Evolutionary conservation across 2,797 vertebrate genomes (phyloP).

Genomic region (Pangasius mekongensis): DNA sequence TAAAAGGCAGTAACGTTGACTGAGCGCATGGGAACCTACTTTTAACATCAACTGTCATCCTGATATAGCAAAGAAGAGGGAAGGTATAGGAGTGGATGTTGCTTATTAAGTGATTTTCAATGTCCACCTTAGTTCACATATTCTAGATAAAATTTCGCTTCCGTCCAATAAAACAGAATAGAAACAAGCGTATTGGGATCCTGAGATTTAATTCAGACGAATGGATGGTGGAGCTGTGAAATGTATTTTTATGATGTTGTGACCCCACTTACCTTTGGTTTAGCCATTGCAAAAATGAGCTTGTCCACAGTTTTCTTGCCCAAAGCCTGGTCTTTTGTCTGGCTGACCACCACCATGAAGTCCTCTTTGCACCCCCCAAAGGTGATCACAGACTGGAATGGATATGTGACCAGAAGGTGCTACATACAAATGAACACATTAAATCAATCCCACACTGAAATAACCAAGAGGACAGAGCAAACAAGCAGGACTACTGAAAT

Average conservation of each 20-base stretch:
- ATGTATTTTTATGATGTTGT: constrained; percentile 1
- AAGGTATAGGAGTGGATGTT: constrained; percentile 13
- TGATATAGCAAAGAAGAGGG: constrained; percentile 14
- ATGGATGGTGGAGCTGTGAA: not conserved
- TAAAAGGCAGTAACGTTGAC: constrained; percentile 11
- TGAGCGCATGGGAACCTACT: constrained; percentile 51
- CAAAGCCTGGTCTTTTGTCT: constrained; percentile 80
- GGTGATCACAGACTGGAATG: constrained; percentile 87
- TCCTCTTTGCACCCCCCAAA: constrained; percentile 92
- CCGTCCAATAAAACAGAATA: constrained; percentile 36
- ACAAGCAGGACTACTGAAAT: not conserved
- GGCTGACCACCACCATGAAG: constrained; percentile 91
- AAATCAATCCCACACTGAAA: not conserved
- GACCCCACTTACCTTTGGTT: constrained; percentile 83
- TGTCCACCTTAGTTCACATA: constrained; percentile 1
- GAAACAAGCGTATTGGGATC: not conserved
- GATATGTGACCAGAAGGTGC: constrained; percentile 84
- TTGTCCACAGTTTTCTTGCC: constrained; percentile 87
- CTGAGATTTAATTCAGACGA: not conserved
- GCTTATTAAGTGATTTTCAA: constrained; percentile 25
- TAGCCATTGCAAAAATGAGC: constrained; percentile 85
- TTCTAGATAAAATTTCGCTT: constrained; percentile 17
- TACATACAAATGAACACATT: constrained; percentile 61
- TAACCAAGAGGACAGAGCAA: not conserved
- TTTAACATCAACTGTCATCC: constrained; percentile 52